Evolutionary conservation across 2,797 vertebrate genomes (phyloP), one percentile per base, ranked within the genome.

Genomic region (Typhlichthys subterraneus): DNA sequence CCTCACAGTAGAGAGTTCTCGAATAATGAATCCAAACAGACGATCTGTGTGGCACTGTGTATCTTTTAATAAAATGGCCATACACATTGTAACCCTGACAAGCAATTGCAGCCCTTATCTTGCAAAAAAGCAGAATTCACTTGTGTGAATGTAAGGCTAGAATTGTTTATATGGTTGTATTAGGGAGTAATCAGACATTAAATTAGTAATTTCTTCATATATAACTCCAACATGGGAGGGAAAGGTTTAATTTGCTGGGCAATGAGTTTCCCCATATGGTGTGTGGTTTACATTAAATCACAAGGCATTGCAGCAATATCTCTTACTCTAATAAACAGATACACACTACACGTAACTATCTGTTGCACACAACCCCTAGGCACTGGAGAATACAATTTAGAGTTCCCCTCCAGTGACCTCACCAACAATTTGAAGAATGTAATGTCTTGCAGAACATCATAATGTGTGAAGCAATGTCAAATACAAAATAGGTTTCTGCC

Each of bases 151-250:
- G 70, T 79, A 84, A 59, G 63, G 61, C 31, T 69, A 76, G 59
- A 65, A 80, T 91, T 90, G 87, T 91, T 90, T 86, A 79, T 73
- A 81, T 50, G 66, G 69, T 73, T 67, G 75, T 80, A 87, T 92
- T 91, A 90, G 75, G 61, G 69, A 76, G 77, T 88, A 91, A 92
- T 92, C 85, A 84, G 73, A 91, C 89, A 84, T 86, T 89, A 89
- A 91, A 91, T 80, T 80, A 90, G 76, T 87, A 49, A 89, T 91
- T 93, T 90, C 86, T 88, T 73, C 75, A 73, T 83, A 89, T 90
- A 90, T 91, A 91, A 87, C 84, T 89, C 82, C 68, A 77, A 86
- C 85, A 69, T 68, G 65, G 81, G 81, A 90, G 78, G 74, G 84
- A 89, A 90, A 88, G 85, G 85, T 84, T 89, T 92, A 82, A 91